Evolutionary conservation across 2,888 invertebrate species (phyloP).

Genomic region (Drosophila acutilabella): DNA sequence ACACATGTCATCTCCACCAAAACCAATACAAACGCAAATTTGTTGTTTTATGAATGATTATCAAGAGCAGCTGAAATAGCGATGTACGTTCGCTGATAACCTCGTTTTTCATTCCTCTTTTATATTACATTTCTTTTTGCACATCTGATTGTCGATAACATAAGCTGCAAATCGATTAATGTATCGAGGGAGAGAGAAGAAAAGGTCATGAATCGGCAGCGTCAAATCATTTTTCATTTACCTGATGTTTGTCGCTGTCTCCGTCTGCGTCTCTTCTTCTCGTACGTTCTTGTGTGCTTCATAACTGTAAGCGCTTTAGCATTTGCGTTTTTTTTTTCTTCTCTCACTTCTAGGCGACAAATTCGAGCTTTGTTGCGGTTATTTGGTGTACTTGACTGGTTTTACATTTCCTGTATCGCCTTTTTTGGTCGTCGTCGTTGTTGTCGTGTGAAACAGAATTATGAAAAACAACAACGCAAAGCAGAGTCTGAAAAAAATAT

Average conservation of each 20-base stretch:
- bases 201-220: slow-evolving; percentile 73
- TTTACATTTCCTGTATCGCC: slow-evolving; percentile 77
- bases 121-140: slow-evolving; percentile 20
- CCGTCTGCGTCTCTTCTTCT: background rate
- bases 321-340: slow-evolving; percentile 29
- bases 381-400: slow-evolving; percentile 68
- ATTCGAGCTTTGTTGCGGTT: slow-evolving; percentile 54
- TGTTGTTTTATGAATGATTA: slow-evolving; percentile 77
- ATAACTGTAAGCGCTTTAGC: slow-evolving; percentile 52
- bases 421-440: slow-evolving; percentile 60
- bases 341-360: slow-evolving; percentile 29
- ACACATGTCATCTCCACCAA: slow-evolving; percentile 27
- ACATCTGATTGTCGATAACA: slow-evolving; percentile 44
- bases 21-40: slow-evolving; percentile 48
- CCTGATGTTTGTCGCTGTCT: slow-evolving; percentile 12
- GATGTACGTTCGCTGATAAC: slow-evolving; percentile 56
- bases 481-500: slow-evolving; percentile 30
- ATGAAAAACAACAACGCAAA: slow-evolving; percentile 37
- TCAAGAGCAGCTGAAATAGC: slow-evolving; percentile 54
- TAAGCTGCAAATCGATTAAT: slow-evolving; percentile 60
- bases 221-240: slow-evolving; percentile 9
- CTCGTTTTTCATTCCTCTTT: slow-evolving; percentile 39
- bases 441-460: slow-evolving; percentile 61
- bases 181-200: slow-evolving; percentile 57
- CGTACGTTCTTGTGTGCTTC: slow-evolving; percentile 2